Percentiles rank a stretch among this genome's conserved stretches.
These are phyloP conservation scores for Cantharis nigra DNA, from an alignment of 2,888 invertebrate genomes.

Conservation along the genomic window DNA sequence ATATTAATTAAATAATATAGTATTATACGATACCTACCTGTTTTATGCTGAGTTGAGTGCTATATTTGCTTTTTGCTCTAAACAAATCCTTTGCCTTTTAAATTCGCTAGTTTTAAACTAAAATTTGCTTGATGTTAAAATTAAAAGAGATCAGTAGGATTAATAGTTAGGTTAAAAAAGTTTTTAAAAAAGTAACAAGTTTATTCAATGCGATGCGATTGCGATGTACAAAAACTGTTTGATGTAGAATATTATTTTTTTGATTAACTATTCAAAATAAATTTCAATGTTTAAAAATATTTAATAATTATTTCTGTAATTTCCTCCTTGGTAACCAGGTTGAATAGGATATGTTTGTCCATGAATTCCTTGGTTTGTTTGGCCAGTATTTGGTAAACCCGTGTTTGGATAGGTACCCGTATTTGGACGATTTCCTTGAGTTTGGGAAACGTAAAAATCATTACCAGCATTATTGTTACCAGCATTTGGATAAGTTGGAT, in stretches of 20 bases:
- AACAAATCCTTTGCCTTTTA: too few species aligned
- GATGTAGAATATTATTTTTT: neutral
- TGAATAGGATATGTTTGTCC: neutral
- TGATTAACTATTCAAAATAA: neutral
- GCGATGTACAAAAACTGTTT: neutral
- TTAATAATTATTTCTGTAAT: neutral
- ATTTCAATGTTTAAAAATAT: neutral
- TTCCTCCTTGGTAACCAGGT: neutral
- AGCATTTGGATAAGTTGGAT: neutral
- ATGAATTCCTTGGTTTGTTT: neutral
- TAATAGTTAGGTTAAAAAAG: neutral
- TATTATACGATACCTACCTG: too few species aligned
- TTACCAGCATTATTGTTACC: neutral
- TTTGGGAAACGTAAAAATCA: neutral
- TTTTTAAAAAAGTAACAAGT: neutral
- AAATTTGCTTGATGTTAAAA: neutral
- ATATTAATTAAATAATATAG: too few species aligned
- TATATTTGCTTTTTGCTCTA: too few species aligned
- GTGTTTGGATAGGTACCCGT: neutral
- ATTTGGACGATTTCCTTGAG: neutral
- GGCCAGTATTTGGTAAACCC: neutral
- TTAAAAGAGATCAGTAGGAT: neutral
- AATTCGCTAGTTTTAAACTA: too few species aligned
- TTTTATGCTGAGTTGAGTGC: too few species aligned
- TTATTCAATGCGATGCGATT: neutral